Evolutionary conservation across 30 jellyfish, hydroid and myxozoan genomes (phyloP), one percentile per base, ranked within the genome.

Genomic region (Chironex yamaguchii): DNA sequence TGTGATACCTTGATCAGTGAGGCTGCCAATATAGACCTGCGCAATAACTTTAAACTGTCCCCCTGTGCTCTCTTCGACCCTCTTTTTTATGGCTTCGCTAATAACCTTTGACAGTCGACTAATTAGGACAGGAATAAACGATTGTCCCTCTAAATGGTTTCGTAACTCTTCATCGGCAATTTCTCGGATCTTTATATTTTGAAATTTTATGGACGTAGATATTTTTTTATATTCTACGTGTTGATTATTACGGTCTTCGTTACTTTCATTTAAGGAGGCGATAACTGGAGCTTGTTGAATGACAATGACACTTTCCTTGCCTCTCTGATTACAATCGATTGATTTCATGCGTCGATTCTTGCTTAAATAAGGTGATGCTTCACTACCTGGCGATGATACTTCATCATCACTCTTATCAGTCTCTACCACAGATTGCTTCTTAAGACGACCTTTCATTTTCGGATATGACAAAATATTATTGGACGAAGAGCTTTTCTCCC

Each of bases 21-120:
- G 71, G 48, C 96, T 96, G 3, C 96, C 95, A 34, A 91, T 78
- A 42, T 67, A 91, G 4, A 87, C 89, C 72, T 91, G 98, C 49
- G 76, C 95, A 53, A 80, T 69, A 17, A 91, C 63, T 51, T 91
- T 91, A 86, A 34, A 91, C 26, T 36, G 68, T 32, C 92, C 95
- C 64, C 74, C 84, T 0, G 96, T 85, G 36, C 62, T 77, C 0
- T 23, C 51, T 14, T 85, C 91, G 12, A 91, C 28, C 29, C 86
- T 75, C n/a, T 34, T 49, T 85, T 85, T 77, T 24, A 90, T 84
- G 4, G 79, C 52, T 23, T 82, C 96, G 52, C 97, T 83, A n/a
- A 90, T 36, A 28, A 29, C 78, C 26, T 76, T 84, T 31, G 96
- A 83, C 90, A 89, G 84, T 4, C 29, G 36, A 20, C 51, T 83